A percentile compares a stretch with the other conserved stretches of the same genome.
phyloP scores from a whole-genome alignment of 1,140 invertebrate species.

The Ectropis grisescens region DNA sequence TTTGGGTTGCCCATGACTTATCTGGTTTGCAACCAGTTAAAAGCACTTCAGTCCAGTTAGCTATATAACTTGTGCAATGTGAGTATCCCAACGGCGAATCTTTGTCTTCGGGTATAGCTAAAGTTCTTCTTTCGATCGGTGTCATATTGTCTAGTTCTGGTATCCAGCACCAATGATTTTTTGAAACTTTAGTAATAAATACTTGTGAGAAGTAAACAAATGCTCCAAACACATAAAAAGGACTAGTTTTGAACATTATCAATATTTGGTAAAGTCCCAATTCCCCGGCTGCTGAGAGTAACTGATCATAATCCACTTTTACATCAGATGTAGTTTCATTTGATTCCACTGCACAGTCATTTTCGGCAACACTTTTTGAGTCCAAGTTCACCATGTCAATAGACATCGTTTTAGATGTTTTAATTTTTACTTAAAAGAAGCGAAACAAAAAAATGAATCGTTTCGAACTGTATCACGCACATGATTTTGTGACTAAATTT shows the following conservation, averaged over 20 bases:
- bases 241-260: slow-evolving; percentile 69
- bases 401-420: too few relatives aligned
- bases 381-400: too few relatives aligned
- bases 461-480: too few relatives aligned
- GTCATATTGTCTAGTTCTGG: slow-evolving; percentile 63
- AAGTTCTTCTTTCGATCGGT: slow-evolving; percentile 34
- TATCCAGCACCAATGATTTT: slow-evolving; percentile 74
- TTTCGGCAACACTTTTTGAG: too few relatives aligned
- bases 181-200: slow-evolving; percentile 73
- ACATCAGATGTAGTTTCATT: too few relatives aligned
- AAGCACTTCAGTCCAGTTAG: slow-evolving; percentile 43
- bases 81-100: slow-evolving; percentile 38
- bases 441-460: too few relatives aligned
- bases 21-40: slow-evolving; percentile 18
- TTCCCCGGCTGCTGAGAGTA: slow-evolving; percentile 74
- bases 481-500: too few relatives aligned
- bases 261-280: slow-evolving; percentile 77
- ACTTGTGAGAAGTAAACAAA: slow-evolving; percentile 78
- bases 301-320: slow-evolving; percentile 71
- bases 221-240: slow-evolving; percentile 70
- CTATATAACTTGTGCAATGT: slow-evolving; percentile 31
- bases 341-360: too few relatives aligned
- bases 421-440: too few relatives aligned
- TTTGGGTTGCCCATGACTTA: slow-evolving; percentile 30
- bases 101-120: slow-evolving; percentile 35